Base-by-base conservation (phyloP, 2,888 invertebrate species). In the Heliconius aoede region DNA sequence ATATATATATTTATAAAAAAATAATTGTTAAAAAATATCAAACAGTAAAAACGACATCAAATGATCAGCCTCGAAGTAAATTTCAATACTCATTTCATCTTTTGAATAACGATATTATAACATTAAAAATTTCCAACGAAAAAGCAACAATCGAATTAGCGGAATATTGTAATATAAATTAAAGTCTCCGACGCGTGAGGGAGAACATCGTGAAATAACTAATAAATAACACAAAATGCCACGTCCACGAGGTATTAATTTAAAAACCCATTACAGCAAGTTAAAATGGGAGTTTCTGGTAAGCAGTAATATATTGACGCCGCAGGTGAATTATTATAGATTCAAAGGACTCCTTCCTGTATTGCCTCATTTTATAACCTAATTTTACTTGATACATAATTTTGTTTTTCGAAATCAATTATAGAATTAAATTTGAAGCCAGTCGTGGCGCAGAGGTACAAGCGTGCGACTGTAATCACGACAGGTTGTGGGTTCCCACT, bases 211-310 rank as follows among this genome's bases (percentile, higher is more conserved):
- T 73, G 68, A 80, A 80, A 78, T 78, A 61, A 64, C 72, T 80
- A 84, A 87, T 91, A 89, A 91, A 91, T 90, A 86, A 88, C 82
- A 82, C 85, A 85, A 81, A 77, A 75, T 85, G 87, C 87, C 88
- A 86, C 86, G 86, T 86, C 84, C 87, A 87, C 83, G 82, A 83
- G 85, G 85, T 87, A 89, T 91, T 91, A 89, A 89, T 90, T 89
- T 88, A 88, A 86, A 89, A 90, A 87, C 83, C 89, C 87, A 91
- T 92, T 90, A 90, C 82, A 83, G 83, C 84, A 90, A 90, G 85
- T 90, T 91, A 90, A 87, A 88, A 91, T 89, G 86, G 86, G 87
- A 85, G 85, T 85, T 86, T 86, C 82, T 83, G 85, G 86, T 88
- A 89, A 88, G 88, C 87, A 86, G 82, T 87, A 86, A 88, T 88